Conservation (phyloP, 2,113 vertebrate genomes). For the Cyanistes caeruleus region DNA sequence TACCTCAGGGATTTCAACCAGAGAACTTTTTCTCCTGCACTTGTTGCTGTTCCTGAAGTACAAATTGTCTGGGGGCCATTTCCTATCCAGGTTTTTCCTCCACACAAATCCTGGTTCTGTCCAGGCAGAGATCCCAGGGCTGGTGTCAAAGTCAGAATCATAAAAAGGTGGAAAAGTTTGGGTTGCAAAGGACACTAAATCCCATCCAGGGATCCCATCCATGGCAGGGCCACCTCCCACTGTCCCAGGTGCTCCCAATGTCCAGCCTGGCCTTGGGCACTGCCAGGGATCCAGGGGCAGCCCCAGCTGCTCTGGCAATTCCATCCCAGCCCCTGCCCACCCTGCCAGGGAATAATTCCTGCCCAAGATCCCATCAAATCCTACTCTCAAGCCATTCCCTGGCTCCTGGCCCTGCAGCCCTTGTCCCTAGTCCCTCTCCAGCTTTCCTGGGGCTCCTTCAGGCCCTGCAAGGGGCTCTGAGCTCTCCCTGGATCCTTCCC, state of each 20-base stretch:
- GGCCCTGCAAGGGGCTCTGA: not conserved
- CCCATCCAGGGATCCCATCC: accelerated
- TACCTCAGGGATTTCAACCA: not conserved
- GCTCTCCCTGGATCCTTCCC: not conserved
- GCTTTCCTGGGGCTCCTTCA: not conserved
- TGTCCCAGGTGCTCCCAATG: not conserved
- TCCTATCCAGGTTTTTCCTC: not conserved
- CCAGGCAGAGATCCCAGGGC: not conserved
- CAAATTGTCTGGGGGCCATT: not conserved
- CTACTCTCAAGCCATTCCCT: not conserved
- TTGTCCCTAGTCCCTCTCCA: not conserved
- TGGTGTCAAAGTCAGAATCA: not conserved
- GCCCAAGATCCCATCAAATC: accelerated
- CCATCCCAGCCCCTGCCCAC: not conserved
- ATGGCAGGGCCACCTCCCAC: not conserved
- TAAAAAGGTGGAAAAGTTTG: accelerated
- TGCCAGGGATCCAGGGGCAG: not conserved
- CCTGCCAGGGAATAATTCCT: not conserved
- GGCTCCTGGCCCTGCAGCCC: accelerated
- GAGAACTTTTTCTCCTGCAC: not conserved
- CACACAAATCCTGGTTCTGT: not conserved
- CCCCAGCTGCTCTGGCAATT: not conserved
- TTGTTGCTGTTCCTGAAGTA: not conserved
- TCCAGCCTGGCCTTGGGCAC: not conserved
- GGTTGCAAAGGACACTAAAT: accelerated